Evolutionary conservation across 2,888 invertebrate genomes (phyloP), one percentile per base, ranked within the genome.

Genomic region (Oligia latruncula): DNA sequence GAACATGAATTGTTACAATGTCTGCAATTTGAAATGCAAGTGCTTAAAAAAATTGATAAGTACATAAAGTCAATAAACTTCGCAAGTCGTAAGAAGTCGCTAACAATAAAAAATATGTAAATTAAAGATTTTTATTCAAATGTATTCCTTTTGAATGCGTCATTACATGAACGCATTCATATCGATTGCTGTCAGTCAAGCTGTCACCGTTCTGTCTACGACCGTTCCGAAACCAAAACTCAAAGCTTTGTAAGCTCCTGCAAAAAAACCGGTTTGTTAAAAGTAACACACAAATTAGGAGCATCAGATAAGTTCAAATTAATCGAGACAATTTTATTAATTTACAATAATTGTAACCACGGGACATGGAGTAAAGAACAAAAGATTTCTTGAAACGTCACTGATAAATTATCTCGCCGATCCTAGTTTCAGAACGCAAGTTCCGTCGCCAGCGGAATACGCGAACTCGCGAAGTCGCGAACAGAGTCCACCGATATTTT

Each of bases 181-280:
- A 89, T 90, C 81, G 90, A 89, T 89, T 87, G 83, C 77, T 87
- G 86, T 87, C 88, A 84, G 49, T 84, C 75, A 78, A 84, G 58
- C 81, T 89, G 90, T 90, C 88, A 88, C 82, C 84, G 77, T 71
- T 80, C 80, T 78, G 89, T 89, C 88, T 88, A 40, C 78, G 71
- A 74, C 77, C 81, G 82, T 88, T 89, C 90, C 6, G 76, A 89
- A 89, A 83, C 81, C 43, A 4, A 17, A 67, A 58, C 5, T 5
- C 1, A 13, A 4, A 35, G 1, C 6, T 20, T 15, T 2, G 11
- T 4, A 8, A 5, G 9, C 6, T 46, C 4, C 0, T 13, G 0
- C 2, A 43, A 17, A 43, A 40, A 40, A 29, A 8, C 0, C 2
- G 13, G 20, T 17, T 55, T n/a, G 5, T 1, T 8, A 15, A 15